These are phyloP conservation scores for Trogon melanurus DNA, from an alignment of 2,113 vertebrate species.

Conservation along the genomic window DNA sequence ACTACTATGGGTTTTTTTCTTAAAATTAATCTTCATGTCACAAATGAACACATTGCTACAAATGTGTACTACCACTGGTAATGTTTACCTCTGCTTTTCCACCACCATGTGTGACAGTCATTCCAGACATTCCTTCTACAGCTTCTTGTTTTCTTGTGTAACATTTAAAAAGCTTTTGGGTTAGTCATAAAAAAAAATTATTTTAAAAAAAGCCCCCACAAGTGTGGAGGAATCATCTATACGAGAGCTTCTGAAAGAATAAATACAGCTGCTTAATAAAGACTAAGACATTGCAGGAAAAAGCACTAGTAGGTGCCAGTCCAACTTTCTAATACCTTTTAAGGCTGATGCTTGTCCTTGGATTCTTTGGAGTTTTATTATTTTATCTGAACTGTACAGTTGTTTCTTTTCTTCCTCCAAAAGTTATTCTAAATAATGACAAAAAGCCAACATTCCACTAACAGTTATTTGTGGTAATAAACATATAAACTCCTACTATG, in stretches of 20 bases:
- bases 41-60: neutral
- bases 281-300: neutral
- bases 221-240: neutral
- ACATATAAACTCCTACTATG: neutral
- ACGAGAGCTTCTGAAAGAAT: neutral
- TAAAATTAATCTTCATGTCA: neutral
- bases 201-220: neutral
- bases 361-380: neutral
- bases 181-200: neutral
- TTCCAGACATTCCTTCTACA: conserved; percentile 44
- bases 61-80: neutral
- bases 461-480: neutral
- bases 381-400: neutral
- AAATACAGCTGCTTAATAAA: neutral
- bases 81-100: neutral
- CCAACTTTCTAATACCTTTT: neutral
- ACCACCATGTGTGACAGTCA: conserved; percentile 4
- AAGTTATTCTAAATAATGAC: neutral
- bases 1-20: neutral
- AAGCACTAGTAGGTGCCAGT: neutral
- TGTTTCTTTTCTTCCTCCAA: neutral
- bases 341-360: neutral
- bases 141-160: conserved; percentile 39
- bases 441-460: neutral
- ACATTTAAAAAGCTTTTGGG: neutral